Evolutionary conservation across 2,888 invertebrate genomes (phyloP), one percentile per base, ranked within the genome.

Genomic region (Uloborus plumipes): DNA sequence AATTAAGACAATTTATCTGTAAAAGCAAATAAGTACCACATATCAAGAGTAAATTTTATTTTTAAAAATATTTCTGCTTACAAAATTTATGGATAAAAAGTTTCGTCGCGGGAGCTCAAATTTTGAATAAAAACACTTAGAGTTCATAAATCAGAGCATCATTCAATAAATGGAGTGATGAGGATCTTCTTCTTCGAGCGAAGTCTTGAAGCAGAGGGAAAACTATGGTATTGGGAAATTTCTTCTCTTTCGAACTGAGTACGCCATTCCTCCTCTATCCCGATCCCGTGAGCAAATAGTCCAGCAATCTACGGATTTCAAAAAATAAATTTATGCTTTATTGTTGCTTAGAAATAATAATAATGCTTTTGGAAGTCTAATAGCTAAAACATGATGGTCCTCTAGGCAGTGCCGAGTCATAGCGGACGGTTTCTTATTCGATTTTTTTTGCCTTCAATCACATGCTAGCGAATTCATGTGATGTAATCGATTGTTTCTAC

Each of bases 241-340:
- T n/a, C 65, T 65, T 66, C 50, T 49, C 66, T 2, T 20, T 66
- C 51, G 16, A 51, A 66, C 16, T 26, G 66, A 51, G 26, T 47
- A 66, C 20, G 65, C 49, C 61, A 62, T 70, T 22, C 74, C 65
- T 74, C 73, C 74, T 39, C 51, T 62, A 70, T 70, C 58, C 62
- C 62, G 73, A 64, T 64, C 74, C 67, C 79, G 66, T 67, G 79
- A 79, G 79, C 79, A 79, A 79, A 79, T 53, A 31, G 66, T 50
- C 66, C 59, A 26, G 18, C 65, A 73, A 79, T 79, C 79, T 79
- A 79, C 79, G 79, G 47, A 72, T 79, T 79, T 73, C 59, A 79
- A 72, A 79, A 79, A 67, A 72, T 72, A 78, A 71, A 73, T 67
- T 79, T 72, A 66, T 71, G 65, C 53, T 72, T 79, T 79, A 72